Evolutionary conservation across 1,140 invertebrate genomes (phyloP).

Genomic region (Melipona quadrifasciata): DNA sequence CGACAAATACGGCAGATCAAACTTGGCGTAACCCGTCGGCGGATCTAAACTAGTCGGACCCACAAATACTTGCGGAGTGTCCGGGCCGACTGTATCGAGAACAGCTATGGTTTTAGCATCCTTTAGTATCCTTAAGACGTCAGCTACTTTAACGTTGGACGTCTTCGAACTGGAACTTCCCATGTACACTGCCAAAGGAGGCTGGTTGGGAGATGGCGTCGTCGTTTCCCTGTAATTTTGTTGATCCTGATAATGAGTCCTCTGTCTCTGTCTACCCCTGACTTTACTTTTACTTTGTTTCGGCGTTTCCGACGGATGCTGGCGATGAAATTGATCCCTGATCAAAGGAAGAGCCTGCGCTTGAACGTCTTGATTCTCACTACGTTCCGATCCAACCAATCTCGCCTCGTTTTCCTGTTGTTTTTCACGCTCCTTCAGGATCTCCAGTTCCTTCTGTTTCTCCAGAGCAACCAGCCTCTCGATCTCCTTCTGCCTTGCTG

Average conservation of each 20-base stretch:
- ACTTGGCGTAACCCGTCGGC: slow-evolving; percentile 88
- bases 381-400: no score
- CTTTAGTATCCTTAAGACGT: slow-evolving; percentile 87
- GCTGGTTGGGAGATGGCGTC: slow-evolving; percentile 86
- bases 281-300: slow-evolving; percentile 54
- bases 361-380: slow-evolving; percentile 4
- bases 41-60: slow-evolving; percentile 88
- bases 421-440: slow-evolving; percentile 21
- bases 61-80: slow-evolving; percentile 89
- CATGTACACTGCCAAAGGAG: slow-evolving; percentile 90
- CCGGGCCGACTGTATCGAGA: slow-evolving; percentile 86
- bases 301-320: slow-evolving; percentile 58
- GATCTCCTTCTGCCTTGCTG: slow-evolving; percentile 42
- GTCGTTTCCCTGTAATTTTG: slow-evolving; percentile 75
- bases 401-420: slow-evolving; percentile 33
- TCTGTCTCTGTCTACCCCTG: slow-evolving; percentile 48
- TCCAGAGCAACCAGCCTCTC: slow-evolving; percentile 47
- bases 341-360: slow-evolving; percentile 62
- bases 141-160: slow-evolving; percentile 83
- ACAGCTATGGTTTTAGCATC: slow-evolving; percentile 88
- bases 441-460: slow-evolving; percentile 40
- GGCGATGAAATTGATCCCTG: slow-evolving; percentile 63
- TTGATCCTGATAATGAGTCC: slow-evolving; percentile 59
- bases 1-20: slow-evolving; percentile 91
- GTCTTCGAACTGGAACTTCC: slow-evolving; percentile 80